Base-by-base conservation (phyloP, 2,888 invertebrate species). In the Rhagonycha lutea region DNA sequence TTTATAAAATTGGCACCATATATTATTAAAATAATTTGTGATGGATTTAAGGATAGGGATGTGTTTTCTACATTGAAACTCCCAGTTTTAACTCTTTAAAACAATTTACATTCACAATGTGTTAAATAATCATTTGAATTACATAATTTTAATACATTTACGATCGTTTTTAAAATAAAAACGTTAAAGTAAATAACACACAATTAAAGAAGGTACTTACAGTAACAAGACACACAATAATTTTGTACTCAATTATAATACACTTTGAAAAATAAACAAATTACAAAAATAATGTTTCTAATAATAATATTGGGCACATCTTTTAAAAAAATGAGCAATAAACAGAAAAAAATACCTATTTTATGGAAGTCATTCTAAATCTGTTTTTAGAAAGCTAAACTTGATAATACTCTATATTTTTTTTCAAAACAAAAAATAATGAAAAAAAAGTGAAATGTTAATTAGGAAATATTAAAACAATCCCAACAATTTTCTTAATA, bases 91-190 rank as follows among this genome's bases (percentile, higher is more conserved):
- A 65, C 63, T 76, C 63, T 60, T 75, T 73, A 67, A 76, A 73
- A 73, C 76, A 76, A 76, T 76, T 70, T 73, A 76, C 73, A 76
- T 73, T 61, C 76, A 76, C 76, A 72, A 72, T 70, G 29, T 72
- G 47, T 60, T 75, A 72, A 68, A 75, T 75, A 71, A 71, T 74
- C 47, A 47, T 47, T 47, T 67, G 61, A 70, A 69, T 74, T 70
- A 70, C 70, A 70, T 74, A 68, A 72, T 63, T 67, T 74, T 69
- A 72, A 68, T 75, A 68, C 68, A 72, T 61, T 74, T 61, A 14
- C 60, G n/a, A 69, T 69, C 47, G 23, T 28, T 61, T n/a, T 69
- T 69, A 73, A 12, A 29, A 61, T 69, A 62, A 73, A 24, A 69
- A 69, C 67, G 62, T 18, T 18, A 18, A 71, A 71, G 26, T 18